Conservation (phyloP, 2,888 invertebrate genomes). For the Lasius platythorax region DNA sequence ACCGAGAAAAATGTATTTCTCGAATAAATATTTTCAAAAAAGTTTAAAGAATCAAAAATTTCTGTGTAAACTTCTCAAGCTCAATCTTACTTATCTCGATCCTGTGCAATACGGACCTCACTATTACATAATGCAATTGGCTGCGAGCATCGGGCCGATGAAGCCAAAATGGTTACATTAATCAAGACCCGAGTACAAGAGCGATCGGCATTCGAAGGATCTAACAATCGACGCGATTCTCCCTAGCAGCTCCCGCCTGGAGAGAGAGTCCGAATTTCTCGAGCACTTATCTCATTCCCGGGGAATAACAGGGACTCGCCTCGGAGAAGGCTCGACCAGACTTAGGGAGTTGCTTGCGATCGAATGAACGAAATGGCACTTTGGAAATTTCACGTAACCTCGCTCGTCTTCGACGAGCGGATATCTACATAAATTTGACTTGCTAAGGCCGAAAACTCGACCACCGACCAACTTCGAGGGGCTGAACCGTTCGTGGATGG, state of each 20-base stretch:
- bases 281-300: conserved; percentile 39
- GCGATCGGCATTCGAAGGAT: conserved; percentile 49
- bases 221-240: conserved; percentile 43
- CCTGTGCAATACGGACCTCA: not conserved
- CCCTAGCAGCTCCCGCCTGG: not conserved
- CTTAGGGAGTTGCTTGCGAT: conserved; percentile 7
- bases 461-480: conserved; percentile 12
- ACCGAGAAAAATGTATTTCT: not conserved
- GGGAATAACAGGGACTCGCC: not conserved
- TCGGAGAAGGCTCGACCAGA: not conserved
- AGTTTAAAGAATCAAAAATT: not conserved
- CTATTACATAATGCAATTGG: conserved; percentile 10
- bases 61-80: not conserved
- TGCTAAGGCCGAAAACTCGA: conserved; percentile 80
- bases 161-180: conserved; percentile 34
- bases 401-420: conserved; percentile 51
- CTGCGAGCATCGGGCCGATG: conserved; percentile 2
- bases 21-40: not conserved
- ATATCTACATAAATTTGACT: conserved; percentile 84
- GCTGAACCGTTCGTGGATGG: conserved; percentile 9
- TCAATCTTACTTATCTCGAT: conserved; percentile 8
- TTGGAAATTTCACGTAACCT: conserved; percentile 68
- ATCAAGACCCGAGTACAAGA: conserved; percentile 33
- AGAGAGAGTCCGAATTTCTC: conserved; percentile 39
- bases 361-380: conserved; percentile 60